Evolutionary conservation across 2,797 vertebrate genomes (phyloP).

Genomic region (Acrossocheilus wenchowensis): DNA sequence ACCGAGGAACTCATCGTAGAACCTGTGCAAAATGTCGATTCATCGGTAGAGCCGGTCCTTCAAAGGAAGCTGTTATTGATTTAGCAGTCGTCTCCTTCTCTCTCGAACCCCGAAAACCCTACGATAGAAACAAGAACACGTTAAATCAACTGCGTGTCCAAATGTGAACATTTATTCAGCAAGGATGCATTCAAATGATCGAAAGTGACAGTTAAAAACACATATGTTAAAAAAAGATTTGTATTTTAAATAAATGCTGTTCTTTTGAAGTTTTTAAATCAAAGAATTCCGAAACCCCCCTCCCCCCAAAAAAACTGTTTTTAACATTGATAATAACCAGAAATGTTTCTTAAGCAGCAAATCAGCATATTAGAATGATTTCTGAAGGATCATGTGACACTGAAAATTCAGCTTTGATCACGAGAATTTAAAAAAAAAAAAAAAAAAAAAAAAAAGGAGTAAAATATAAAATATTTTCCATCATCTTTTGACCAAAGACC

Average conservation of each 20-base stretch:
- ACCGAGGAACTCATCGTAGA: constrained; percentile 86
- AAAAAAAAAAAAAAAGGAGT: too few species aligned
- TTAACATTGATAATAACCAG: neutral
- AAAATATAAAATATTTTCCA: too few species aligned
- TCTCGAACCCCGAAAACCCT: constrained; percentile 71
- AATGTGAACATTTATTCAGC: neutral
- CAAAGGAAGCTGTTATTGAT: constrained; percentile 93
- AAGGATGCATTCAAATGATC: neutral
- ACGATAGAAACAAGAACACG: constrained; percentile 73
- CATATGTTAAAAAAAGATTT: neutral
- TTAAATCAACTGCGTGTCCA: neutral
- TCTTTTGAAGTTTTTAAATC: neutral
- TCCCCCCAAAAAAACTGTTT: neutral
- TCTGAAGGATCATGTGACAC: too few species aligned
- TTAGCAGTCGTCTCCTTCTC: constrained; percentile 84
- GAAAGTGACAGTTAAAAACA: neutral
- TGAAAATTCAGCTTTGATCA: too few species aligned
- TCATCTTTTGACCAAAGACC: too few species aligned
- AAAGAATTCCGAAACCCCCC: neutral
- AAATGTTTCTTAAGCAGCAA: neutral
- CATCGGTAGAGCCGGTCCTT: constrained; percentile 91
- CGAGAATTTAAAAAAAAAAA: too few species aligned
- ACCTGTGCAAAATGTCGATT: constrained; percentile 92
- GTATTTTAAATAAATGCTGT: neutral
- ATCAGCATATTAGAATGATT: too few species aligned